Evolutionary conservation across 35 echinoderm and acorn worm species (phyloP).

Genomic region (Hemicentrotus pulcherrimus): DNA sequence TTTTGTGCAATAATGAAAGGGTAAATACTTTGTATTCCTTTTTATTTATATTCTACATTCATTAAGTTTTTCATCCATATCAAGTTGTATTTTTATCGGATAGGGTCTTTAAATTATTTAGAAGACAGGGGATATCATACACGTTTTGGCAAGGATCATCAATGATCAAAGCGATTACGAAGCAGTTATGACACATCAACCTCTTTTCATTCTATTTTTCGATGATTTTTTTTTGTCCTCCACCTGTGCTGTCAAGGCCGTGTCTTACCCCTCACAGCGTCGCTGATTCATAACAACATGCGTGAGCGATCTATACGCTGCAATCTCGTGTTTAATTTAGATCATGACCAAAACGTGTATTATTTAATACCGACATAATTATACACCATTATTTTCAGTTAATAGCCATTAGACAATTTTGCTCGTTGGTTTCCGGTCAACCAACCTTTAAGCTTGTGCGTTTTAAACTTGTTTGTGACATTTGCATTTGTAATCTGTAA

Average conservation of each 20-base stretch:
- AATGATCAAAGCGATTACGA: not conserved
- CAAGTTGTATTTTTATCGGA: too few species aligned
- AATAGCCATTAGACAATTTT: not conserved
- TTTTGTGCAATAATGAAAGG: too few species aligned
- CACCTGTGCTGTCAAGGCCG: slow-evolving; percentile 6
- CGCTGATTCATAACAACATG: slow-evolving; percentile 27
- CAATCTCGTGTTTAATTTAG: not conserved
- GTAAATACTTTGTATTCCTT: too few species aligned
- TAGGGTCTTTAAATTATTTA: not conserved
- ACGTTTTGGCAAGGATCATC: not conserved
- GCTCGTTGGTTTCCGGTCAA: not conserved
- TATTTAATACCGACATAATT: not conserved
- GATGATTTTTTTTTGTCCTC: not conserved
- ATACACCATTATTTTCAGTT: not conserved
- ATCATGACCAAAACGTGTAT: not conserved
- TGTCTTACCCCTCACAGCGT: slow-evolving; percentile 31
- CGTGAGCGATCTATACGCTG: not conserved
- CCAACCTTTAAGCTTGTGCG: not conserved
- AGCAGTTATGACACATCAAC: not conserved
- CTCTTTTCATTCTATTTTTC: not conserved
- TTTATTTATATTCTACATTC: too few species aligned
- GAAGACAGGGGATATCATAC: not conserved
- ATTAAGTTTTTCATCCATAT: too few species aligned
- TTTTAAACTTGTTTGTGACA: not conserved
- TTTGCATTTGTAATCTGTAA: not conserved